Conservation (phyloP, 2,797 vertebrate genomes). For the Mus caroli region DNA sequence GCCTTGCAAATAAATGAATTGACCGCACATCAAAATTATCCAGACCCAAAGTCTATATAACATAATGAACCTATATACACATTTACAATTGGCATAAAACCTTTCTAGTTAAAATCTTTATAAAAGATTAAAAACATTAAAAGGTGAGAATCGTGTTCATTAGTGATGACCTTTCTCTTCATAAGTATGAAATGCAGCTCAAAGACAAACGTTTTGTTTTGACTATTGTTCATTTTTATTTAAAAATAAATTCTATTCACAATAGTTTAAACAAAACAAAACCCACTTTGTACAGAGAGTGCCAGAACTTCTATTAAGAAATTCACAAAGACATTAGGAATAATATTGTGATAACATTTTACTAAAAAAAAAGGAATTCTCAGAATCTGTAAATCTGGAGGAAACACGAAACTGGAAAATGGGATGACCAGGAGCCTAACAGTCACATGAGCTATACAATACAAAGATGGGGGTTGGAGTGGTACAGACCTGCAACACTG, state of each 20-base stretch:
- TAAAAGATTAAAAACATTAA: conserved; percentile 83
- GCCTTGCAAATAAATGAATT: background rate
- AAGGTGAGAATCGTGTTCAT: conserved; percentile 64
- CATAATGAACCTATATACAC: background rate
- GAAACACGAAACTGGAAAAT: background rate
- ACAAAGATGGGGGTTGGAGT: background rate
- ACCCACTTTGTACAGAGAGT: background rate
- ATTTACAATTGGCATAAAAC: background rate
- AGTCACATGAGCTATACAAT: background rate
- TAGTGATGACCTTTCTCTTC: background rate
- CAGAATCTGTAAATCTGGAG: background rate
- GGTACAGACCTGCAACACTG: too few relatives aligned
- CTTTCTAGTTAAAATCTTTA: conserved; percentile 80
- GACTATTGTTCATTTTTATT: conserved; percentile 54
- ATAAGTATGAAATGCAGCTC: conserved; percentile 40
- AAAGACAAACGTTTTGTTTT: conserved; percentile 69
- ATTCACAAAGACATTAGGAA: conserved; percentile 19
- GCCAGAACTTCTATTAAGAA: background rate
- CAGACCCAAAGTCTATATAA: background rate
- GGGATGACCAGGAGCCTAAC: background rate
- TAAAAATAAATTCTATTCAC: conserved; percentile 73
- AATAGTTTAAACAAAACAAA: background rate
- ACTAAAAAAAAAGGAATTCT: background rate
- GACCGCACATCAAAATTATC: background rate
- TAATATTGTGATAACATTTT: background rate